Evolutionary conservation across 92 coral and sea anemone species (phyloP), one percentile per base, ranked within the genome.

Genomic region (Meandrina meandrites): DNA sequence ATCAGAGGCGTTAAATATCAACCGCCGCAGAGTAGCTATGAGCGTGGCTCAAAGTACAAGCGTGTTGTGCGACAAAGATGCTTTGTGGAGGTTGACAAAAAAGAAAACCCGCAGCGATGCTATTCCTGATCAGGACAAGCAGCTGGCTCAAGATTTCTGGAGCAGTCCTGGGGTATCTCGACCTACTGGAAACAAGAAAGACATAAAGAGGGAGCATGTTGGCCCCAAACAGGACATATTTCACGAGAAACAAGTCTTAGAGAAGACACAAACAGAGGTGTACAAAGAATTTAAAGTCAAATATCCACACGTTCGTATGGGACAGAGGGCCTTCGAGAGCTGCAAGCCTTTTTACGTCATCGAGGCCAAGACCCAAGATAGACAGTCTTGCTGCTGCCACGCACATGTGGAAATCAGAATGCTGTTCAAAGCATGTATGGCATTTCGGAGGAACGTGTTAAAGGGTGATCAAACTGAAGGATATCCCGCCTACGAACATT

Each of bases 201-300:
- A 93, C 79, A 60, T 87, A 11, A 76, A 79, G 0, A 54, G 83
- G 45, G 74, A 90, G 62, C 89, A 78, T 6, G 66, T 86, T 17
- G 93, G 89, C 6, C 85, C 91, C 17, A 89, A 82, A 56, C 85
- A 76, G 12, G 91, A 89, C 72, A 47, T 87, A 21, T 47, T 57
- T 12, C 96, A 91, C 51, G 79, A 92, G 40, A 93, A 91, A 40
- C 89, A 93, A 47, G 77, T 93, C 10, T 45, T 93, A 37, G 92
- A 93, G 58, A 85, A 90, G 56, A 93, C 92, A 24, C 93, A 92
- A 76, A 90, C 94, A 0, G 92, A 93, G 58, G 94, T 87, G n/a
- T 93, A 81, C 64, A 24, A 64, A n/a, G 89, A 79, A n/a, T 93
- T 93, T 21, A 86, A 89, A 78, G 40, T 66, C 27, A 86, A 90